Evolutionary conservation across 1,140 invertebrate genomes (phyloP).

Genomic region (Drosophila elegans): DNA sequence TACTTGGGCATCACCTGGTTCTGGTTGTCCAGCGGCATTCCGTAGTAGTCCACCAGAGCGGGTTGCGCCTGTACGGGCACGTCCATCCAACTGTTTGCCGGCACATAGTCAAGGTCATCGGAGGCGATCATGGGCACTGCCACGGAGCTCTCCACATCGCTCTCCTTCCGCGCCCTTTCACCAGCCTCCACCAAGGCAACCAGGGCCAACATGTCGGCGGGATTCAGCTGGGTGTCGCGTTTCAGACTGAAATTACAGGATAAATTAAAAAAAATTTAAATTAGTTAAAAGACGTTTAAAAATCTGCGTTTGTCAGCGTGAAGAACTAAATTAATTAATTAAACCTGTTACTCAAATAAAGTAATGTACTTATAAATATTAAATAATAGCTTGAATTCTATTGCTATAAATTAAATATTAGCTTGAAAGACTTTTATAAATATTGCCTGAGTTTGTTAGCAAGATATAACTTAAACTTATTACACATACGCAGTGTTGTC

Average conservation of each 20-base stretch:
- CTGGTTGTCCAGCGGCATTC: constrained; percentile 71
- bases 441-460: too few relatives aligned
- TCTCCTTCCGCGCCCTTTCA: constrained; percentile 77
- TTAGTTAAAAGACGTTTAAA: too few relatives aligned
- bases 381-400: too few relatives aligned
- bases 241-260: constrained; percentile 46
- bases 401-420: too few relatives aligned
- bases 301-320: too few relatives aligned
- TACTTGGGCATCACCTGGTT: constrained; percentile 74
- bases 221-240: constrained; percentile 78
- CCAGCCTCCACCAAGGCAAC: constrained; percentile 82
- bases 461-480: too few relatives aligned
- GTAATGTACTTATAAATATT: background rate
- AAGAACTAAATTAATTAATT: too few relatives aligned
- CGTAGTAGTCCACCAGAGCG: constrained; percentile 75
- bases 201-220: constrained; percentile 80
- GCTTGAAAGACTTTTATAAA: too few relatives aligned
- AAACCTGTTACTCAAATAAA: constrained; percentile 10
- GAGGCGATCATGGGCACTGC: constrained; percentile 53
- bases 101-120: constrained; percentile 68
- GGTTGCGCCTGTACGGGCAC: constrained; percentile 53
- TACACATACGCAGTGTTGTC: constrained; percentile 15
- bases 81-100: constrained; percentile 66
- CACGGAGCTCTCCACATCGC: constrained; percentile 58
- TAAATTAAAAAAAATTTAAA: too few relatives aligned